Evolutionary conservation across 1,140 invertebrate species (phyloP).

Genomic region (Pachyrhynchus sulphureomaculatus): DNA sequence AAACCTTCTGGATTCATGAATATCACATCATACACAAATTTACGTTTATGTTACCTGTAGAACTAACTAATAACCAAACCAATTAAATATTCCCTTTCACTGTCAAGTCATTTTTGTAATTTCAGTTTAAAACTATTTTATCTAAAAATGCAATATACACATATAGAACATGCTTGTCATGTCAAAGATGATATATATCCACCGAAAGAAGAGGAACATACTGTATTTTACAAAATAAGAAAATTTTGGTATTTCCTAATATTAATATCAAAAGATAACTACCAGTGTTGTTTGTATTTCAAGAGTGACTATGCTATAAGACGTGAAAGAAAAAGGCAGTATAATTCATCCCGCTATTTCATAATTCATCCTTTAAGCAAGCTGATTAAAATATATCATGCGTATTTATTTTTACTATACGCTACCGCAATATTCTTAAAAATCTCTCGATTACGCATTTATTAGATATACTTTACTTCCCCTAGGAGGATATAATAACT

Average conservation of each 20-base stretch:
- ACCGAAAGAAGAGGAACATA: neutral
- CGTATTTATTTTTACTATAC: neutral
- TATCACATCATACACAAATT: no score
- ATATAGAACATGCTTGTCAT: no score
- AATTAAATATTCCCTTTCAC: no score
- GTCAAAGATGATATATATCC: no score
- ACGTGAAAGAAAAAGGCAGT: neutral
- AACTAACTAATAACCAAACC: no score
- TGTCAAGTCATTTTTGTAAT: no score
- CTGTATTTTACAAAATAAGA: neutral
- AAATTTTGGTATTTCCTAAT: neutral
- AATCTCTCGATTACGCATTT: neutral
- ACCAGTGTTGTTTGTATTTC: neutral
- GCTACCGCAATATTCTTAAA: neutral
- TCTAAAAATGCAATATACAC: no score
- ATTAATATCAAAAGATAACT: neutral
- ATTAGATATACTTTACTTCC: neutral
- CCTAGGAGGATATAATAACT: neutral
- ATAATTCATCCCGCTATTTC: neutral
- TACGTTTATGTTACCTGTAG: no score
- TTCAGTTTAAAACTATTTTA: no score
- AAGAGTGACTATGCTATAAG: neutral
- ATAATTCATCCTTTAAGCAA: constrained; percentile 2
- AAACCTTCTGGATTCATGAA: no score
- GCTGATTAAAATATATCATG: neutral